These are phyloP conservation scores for Agrotis exclamationis DNA, from an alignment of 2,888 invertebrate genomes.

Conservation along the genomic window DNA sequence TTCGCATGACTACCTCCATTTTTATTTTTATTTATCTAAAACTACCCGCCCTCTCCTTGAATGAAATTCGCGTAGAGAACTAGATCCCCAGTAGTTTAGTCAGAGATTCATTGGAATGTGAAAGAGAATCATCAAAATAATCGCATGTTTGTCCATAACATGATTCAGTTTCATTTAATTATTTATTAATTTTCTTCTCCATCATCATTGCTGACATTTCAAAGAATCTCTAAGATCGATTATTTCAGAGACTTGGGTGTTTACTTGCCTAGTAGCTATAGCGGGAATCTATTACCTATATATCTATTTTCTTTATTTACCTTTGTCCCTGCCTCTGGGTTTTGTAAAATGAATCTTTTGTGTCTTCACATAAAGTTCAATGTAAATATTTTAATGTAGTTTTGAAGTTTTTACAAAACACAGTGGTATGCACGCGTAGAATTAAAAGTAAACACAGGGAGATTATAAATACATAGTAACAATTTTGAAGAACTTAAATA, in stretches of 20 bases:
- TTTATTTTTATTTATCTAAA: constrained; percentile 64
- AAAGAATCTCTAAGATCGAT: constrained; percentile 82
- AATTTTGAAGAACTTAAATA: constrained; percentile 52
- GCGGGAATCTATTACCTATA: constrained; percentile 83
- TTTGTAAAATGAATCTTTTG: constrained; percentile 75
- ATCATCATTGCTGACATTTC: constrained; percentile 75
- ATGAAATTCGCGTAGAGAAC: constrained; percentile 83
- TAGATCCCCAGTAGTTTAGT: constrained; percentile 86
- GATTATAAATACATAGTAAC: constrained; percentile 66
- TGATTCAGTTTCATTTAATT: constrained; percentile 43
- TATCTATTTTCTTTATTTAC: constrained; percentile 82
- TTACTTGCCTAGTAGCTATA: constrained; percentile 91
- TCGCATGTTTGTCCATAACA: constrained; percentile 50
- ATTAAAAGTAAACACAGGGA: constrained; percentile 81
- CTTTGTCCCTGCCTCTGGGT: constrained; percentile 83
- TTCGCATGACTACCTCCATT: constrained; percentile 79
- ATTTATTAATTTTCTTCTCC: constrained; percentile 49
- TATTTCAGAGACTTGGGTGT: constrained; percentile 80
- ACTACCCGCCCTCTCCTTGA: constrained; percentile 78
- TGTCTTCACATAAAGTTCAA: constrained; percentile 1
- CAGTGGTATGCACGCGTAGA: constrained; percentile 88
- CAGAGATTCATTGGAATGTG: constrained; percentile 88
- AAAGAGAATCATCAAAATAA: constrained; percentile 46
- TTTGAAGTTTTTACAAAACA: constrained; percentile 76
- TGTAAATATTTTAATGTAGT: neutral